Base-by-base conservation (phyloP, 92 coral and sea anemone genomes). In the Siderastrea siderea region DNA sequence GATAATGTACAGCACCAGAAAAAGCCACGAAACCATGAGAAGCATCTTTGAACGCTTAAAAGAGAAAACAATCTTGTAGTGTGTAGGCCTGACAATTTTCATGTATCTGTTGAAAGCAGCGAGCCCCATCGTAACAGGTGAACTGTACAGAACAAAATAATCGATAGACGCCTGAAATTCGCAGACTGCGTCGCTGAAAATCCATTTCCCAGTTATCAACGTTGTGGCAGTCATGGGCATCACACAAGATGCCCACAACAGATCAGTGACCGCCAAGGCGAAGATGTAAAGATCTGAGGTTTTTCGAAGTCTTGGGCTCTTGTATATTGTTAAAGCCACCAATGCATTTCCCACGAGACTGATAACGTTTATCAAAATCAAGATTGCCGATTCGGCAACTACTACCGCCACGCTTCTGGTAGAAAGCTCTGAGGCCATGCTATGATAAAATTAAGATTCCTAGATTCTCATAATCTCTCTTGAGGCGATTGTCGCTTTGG, bases 91-190 rank as follows among this genome's bases (percentile, higher is more conserved):
- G 16, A 78, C 84, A 45, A 86, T 79, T 26, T 84, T 82, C 19
- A 78, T 43, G 78, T 66, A 86, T 86, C 90, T 62, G 90, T 86
- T 86, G 43, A 86, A 78, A 19, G 90, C 85, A 48, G 81, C 69
- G 6, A 86, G 50, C 6, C 90, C 90, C 73, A 86, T 86, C 7
- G 90, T 86, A 15, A 86, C 65, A 57, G 90, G 90, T 16, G 90
- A 86, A 69, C 55, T 61, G 44, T 65, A 83, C 7, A 86, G 73
- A 48, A 78, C 81, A 43, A 68, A 86, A 48, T 75, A 61, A 65
- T 50, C 58, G 26, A 79, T 61, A 58, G 78, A 86, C 50, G 84
- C 90, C 14, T 86, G 90, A 58, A 86, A 63, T 47, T 69, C 74
- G 50, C 90, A 86, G 6, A 48, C 57, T 13, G 68, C 38, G 12